phyloP scores from a whole-genome alignment of 2,113 vertebrate species.

The Micronycteris hirsuta region DNA sequence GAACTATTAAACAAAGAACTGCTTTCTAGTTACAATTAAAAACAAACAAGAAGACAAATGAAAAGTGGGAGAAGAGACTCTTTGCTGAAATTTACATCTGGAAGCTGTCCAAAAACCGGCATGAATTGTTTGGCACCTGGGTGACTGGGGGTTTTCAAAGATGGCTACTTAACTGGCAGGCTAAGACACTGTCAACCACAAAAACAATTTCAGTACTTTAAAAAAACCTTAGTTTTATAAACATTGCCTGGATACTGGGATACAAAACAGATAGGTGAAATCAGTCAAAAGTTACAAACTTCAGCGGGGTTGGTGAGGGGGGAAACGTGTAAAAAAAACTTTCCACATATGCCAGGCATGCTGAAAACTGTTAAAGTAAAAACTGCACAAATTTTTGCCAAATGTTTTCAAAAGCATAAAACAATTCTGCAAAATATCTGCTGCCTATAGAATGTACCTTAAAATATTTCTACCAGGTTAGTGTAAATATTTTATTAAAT shows the following conservation, averaged over 20 bases:
- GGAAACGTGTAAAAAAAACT: neutral
- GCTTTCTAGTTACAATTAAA: neutral
- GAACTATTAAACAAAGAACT: neutral
- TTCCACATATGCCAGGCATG: neutral
- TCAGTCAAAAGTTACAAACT: neutral
- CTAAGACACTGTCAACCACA: neutral
- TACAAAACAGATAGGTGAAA: neutral
- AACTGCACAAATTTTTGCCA: neutral
- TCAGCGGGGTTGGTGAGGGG: neutral
- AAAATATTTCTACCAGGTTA: slow-evolving; percentile 18
- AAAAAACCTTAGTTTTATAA: neutral
- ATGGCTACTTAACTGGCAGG: slow-evolving; percentile 4
- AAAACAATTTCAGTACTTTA: slow-evolving; percentile 29
- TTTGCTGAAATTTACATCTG: neutral
- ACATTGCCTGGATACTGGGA: neutral
- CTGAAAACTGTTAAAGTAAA: slow-evolving; percentile 23
- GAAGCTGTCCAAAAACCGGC: neutral
- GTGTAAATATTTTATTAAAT: slow-evolving; percentile 3
- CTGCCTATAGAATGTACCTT: neutral
- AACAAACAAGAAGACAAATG: neutral
- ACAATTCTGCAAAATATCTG: neutral
- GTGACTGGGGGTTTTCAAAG: neutral
- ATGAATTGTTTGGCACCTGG: neutral
- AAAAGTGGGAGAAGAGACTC: neutral
- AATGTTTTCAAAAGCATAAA: slow-evolving; percentile 4